Conservation (phyloP, 2,797 vertebrate genomes). For the Gorsachius magnificus region DNA sequence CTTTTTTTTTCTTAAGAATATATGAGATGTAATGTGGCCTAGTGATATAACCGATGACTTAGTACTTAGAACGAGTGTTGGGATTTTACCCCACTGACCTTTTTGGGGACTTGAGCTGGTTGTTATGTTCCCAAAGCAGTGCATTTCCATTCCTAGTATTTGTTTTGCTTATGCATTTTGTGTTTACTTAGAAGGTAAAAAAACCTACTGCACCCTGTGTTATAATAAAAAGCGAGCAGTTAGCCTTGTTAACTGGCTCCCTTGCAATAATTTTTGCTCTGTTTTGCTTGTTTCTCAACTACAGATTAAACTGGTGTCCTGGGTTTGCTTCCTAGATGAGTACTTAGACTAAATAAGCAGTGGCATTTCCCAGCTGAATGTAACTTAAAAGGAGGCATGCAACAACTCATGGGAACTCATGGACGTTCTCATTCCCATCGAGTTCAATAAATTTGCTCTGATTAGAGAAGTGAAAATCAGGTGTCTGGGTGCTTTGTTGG, state of each 20-base stretch:
- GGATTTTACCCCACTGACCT: neutral
- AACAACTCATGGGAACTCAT: neutral
- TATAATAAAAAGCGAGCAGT: neutral
- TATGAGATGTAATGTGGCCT: neutral
- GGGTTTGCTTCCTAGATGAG: neutral
- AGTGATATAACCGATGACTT: neutral
- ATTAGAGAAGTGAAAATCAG: neutral
- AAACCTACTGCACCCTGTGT: neutral
- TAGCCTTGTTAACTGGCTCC: neutral
- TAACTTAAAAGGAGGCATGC: neutral
- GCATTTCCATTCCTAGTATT: neutral
- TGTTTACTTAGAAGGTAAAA: neutral
- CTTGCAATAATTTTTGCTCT: neutral
- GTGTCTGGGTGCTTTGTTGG: neutral
- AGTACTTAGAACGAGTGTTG: neutral
- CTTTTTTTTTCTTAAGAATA: neutral
- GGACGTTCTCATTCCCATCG: neutral
- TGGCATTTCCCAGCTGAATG: neutral
- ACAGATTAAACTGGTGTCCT: neutral
- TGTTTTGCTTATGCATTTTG: neutral
- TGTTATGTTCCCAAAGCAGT: neutral
- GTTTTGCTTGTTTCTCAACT: neutral
- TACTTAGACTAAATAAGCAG: neutral
- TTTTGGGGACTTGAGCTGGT: neutral
- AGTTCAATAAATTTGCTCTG: neutral